Conservation (phyloP, 2,113 vertebrate species). For the Procavia capensis region DNA sequence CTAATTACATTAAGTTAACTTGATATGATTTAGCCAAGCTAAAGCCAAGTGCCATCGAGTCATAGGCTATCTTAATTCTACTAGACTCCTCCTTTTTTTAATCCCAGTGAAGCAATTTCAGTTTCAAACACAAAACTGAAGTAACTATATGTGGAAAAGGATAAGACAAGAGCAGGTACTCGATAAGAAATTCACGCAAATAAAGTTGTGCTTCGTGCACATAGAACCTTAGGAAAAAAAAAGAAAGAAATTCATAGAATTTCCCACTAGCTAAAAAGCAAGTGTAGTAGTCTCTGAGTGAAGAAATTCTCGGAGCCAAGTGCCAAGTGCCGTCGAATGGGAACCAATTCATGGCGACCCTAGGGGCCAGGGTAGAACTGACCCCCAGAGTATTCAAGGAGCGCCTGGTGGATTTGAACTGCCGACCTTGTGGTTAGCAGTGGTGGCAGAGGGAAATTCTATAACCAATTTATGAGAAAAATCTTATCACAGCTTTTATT, state of each 20-base stretch:
- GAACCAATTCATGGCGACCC: too few relatives aligned
- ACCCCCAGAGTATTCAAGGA: too few relatives aligned
- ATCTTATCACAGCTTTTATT: not conserved
- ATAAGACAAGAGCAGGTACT: not conserved
- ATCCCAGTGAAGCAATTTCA: not conserved
- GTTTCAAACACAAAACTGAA: not conserved
- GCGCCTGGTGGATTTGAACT: too few relatives aligned
- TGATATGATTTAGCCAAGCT: not conserved
- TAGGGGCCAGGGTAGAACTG: too few relatives aligned
- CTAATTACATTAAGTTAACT: slow-evolving; percentile 6
- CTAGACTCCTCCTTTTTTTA: not conserved
- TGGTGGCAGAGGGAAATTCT: not conserved
- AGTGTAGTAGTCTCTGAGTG: not conserved
- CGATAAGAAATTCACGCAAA: too few relatives aligned
- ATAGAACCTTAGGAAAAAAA: too few relatives aligned
- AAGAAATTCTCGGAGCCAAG: too few relatives aligned
- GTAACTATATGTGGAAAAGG: not conserved
- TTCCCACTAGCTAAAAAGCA: not conserved
- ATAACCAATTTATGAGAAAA: not conserved
- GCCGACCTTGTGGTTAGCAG: too few relatives aligned
- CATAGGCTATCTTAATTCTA: not conserved
- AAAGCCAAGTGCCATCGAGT: too few relatives aligned
- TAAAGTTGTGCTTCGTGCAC: too few relatives aligned
- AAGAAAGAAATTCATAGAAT: not conserved
- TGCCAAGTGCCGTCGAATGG: too few relatives aligned